A percentile compares a stretch with the other conserved stretches of the same genome.
These are phyloP conservation scores for Echeneis naucrates DNA, from an alignment of 2,797 vertebrate genomes.

Conservation along the genomic window DNA sequence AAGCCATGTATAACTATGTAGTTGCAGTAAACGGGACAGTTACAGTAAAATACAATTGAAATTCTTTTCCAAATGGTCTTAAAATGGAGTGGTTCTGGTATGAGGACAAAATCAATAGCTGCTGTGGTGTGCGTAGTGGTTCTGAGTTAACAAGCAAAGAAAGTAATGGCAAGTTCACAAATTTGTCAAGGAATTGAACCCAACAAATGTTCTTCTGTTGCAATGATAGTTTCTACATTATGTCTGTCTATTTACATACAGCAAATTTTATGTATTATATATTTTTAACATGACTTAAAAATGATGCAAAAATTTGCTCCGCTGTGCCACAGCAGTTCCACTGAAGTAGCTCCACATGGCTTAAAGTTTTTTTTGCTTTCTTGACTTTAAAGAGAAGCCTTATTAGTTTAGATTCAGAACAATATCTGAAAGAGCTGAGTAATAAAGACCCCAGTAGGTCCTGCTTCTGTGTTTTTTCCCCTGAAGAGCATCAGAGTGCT, in stretches of 20 bases:
- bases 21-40: slow-evolving; percentile 30
- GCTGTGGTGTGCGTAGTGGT: slow-evolving; percentile 42
- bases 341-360: neutral
- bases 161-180: neutral
- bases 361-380: slow-evolving; percentile 1
- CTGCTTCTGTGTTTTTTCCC: neutral
- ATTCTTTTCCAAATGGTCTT: neutral
- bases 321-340: neutral
- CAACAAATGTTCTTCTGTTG: neutral
- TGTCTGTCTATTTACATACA: neutral
- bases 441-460: neutral
- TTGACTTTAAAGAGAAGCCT: neutral
- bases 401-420: neutral
- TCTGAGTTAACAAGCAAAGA: neutral
- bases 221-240: neutral
- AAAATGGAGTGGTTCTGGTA: slow-evolving; percentile 48
- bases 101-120: slow-evolving; percentile 20
- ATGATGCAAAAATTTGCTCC: neutral
- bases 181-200: neutral
- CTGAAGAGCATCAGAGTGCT: neutral
- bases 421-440: neutral
- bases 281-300: neutral
- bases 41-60: slow-evolving; percentile 15
- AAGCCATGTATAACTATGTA: slow-evolving; percentile 28
- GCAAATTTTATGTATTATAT: too few relatives aligned